A percentile compares a stretch with the other conserved stretches of the same genome.
Conservation (phyloP, 2,113 vertebrate genomes). For the Stegostoma tigrinum region DNA sequence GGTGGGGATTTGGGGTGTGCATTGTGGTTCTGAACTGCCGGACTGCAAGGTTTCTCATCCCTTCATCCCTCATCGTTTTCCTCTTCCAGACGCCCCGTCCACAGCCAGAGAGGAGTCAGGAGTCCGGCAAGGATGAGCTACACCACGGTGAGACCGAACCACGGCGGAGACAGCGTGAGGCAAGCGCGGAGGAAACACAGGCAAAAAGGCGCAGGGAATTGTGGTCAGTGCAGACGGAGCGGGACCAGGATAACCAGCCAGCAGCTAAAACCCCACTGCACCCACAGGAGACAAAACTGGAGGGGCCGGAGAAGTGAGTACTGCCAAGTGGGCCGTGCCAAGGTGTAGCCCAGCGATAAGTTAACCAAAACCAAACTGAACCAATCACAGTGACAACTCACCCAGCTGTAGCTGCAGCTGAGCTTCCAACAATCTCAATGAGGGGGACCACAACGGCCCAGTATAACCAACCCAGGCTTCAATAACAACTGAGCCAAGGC, state of each 20-base stretch:
- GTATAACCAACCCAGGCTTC: neutral
- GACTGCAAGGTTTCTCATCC: neutral
- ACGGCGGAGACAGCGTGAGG: neutral
- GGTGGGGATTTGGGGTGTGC: neutral
- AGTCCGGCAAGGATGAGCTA: neutral
- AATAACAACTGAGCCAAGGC: neutral
- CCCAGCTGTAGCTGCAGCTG: neutral
- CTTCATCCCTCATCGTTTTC: neutral
- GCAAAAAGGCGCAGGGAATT: constrained; percentile 63
- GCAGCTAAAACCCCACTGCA: constrained; percentile 53
- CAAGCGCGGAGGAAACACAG: constrained; percentile 53
- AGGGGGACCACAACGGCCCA: neutral
- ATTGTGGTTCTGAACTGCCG: neutral
- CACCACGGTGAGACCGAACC: neutral
- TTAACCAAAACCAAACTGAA: neutral
- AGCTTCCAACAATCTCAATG: neutral
- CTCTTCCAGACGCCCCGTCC: neutral
- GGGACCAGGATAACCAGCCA: constrained; percentile 57
- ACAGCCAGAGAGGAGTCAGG: neutral
- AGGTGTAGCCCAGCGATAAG: neutral
- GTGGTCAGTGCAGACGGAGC: constrained; percentile 58
- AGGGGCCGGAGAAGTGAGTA: constrained; percentile 74
- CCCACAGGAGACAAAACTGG: constrained; percentile 58
- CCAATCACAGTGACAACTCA: neutral
- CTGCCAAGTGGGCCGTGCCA: neutral